Conservation (phyloP, 2,888 invertebrate species). For the Clivina fossor region DNA sequence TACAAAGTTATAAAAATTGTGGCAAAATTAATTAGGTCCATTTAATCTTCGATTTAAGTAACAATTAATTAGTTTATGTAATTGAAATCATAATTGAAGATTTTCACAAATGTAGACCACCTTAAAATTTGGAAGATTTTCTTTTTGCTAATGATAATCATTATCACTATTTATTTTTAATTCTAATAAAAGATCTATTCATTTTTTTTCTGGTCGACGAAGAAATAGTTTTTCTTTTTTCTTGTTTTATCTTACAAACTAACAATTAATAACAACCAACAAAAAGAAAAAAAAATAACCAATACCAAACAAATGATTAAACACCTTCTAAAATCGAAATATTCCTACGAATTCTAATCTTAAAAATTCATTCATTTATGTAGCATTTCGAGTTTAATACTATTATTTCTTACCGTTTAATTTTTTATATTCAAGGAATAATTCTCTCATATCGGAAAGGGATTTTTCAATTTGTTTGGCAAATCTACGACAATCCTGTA, state of each 20-base stretch:
- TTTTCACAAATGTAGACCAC: too few species aligned
- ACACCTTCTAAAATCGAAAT: slow-evolving; percentile 28
- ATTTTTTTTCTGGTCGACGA: background rate
- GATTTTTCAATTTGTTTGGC: slow-evolving; percentile 67
- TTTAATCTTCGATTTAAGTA: too few species aligned
- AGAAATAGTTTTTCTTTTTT: too few species aligned
- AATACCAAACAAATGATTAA: slow-evolving; percentile 34
- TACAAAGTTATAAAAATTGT: slow-evolving; percentile 25
- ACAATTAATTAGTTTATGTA: too few species aligned
- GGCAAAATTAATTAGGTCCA: slow-evolving; percentile 18
- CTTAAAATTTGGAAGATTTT: slow-evolving; percentile 24
- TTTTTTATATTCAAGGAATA: slow-evolving; percentile 65
- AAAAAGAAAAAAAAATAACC: slow-evolving; percentile 30
- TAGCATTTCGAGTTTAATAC: slow-evolving; percentile 16
- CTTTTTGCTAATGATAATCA: too few species aligned
- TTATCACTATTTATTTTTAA: too few species aligned
- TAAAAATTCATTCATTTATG: too few species aligned
- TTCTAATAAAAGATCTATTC: too few species aligned
- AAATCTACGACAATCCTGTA: slow-evolving; percentile 80
- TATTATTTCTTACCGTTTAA: slow-evolving; percentile 48
- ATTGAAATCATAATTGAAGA: too few species aligned
- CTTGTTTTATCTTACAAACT: slow-evolving; percentile 30
- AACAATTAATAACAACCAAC: slow-evolving; percentile 33
- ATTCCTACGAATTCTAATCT: slow-evolving; percentile 21
- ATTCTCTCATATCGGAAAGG: slow-evolving; percentile 60